A percentile compares a stretch with the other conserved stretches of the same genome.
These are phyloP conservation scores for Phylloscopus trochilus DNA, from an alignment of 2,113 vertebrate species.

Conservation along the genomic window DNA sequence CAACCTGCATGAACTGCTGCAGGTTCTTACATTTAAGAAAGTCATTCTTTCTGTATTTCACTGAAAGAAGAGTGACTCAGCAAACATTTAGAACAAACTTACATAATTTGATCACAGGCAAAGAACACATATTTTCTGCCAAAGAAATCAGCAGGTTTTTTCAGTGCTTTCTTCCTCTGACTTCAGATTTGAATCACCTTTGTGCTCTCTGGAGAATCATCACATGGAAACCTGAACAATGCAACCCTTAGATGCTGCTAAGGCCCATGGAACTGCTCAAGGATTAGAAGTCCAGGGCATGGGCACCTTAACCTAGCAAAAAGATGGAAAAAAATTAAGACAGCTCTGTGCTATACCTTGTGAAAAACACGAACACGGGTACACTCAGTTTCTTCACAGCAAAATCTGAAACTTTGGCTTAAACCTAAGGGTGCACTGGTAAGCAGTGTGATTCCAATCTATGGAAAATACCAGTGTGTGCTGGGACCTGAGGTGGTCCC, in stretches of 20 bases:
- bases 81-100: not conserved
- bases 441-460: not conserved
- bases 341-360: not conserved
- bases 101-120: not conserved
- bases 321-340: not conserved
- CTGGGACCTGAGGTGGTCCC: not conserved
- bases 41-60: not conserved
- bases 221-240: not conserved
- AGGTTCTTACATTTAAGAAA: not conserved
- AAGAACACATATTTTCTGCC: not conserved
- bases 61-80: not conserved
- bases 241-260: not conserved
- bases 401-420: not conserved
- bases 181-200: not conserved
- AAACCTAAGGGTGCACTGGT: not conserved
- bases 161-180: not conserved
- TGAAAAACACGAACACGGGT: not conserved
- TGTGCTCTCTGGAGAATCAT: not conserved
- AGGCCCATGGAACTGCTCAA: not conserved
- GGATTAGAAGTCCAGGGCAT: not conserved
- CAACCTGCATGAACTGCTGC: not conserved
- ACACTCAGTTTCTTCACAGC: not conserved
- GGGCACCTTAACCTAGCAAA: not conserved
- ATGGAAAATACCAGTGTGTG: not conserved
- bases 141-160: not conserved